These are phyloP conservation scores for Sebastes trivittatus DNA, from an alignment of 2,797 vertebrate genomes.

Conservation along the genomic window DNA sequence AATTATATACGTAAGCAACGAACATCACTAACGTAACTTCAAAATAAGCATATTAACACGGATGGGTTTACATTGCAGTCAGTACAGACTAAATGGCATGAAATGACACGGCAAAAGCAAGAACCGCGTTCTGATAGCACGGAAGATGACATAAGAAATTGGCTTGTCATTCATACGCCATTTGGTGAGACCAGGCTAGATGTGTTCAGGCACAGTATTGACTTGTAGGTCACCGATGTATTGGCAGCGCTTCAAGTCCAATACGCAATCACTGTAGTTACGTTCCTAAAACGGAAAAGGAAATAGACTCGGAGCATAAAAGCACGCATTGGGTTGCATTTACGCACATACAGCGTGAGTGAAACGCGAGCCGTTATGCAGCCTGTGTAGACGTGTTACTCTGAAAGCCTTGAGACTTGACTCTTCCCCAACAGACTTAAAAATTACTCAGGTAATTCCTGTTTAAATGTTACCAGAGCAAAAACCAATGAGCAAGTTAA, in stretches of 20 bases:
- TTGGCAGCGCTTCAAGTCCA: background rate
- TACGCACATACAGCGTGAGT: background rate
- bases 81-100: no score
- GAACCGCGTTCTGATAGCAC: no score
- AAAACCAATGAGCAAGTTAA: conserved; percentile 13
- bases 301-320: background rate
- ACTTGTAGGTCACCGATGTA: background rate
- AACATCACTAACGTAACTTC: no score
- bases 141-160: no score
- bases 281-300: background rate
- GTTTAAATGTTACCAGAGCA: conserved; percentile 1
- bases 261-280: background rate
- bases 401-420: background rate
- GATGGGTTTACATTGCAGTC: no score
- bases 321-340: background rate
- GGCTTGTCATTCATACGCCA: no score
- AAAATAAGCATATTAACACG: no score
- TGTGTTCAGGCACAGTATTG: background rate
- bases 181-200: no score
- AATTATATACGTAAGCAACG: no score
- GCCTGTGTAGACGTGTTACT: background rate
- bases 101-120: no score
- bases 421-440: background rate
- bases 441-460: background rate
- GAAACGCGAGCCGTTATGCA: background rate